Conservation (phyloP, 2,113 vertebrate species). For the Plotosus lineatus region DNA sequence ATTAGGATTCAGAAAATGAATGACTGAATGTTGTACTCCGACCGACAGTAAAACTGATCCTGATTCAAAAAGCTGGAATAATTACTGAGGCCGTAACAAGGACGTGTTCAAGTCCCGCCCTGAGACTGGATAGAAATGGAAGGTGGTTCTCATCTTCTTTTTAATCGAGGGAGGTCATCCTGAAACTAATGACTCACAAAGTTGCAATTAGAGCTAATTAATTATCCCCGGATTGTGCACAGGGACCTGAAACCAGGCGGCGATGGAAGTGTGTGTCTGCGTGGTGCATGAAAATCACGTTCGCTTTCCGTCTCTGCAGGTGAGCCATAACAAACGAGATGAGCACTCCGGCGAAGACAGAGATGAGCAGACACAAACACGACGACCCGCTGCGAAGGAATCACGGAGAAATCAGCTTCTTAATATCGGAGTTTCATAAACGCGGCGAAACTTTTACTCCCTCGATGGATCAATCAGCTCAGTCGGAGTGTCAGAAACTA, state of each 20-base stretch:
- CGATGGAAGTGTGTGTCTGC: conserved; percentile 32
- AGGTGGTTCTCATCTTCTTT: conserved; percentile 39
- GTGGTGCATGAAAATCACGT: conserved; percentile 3
- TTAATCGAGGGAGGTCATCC: conserved; percentile 43
- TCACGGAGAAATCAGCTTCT: conserved; percentile 1
- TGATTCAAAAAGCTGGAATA: conserved; percentile 4
- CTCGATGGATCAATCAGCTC: background rate
- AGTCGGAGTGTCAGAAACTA: background rate
- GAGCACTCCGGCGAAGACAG: background rate
- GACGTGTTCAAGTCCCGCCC: conserved; percentile 24
- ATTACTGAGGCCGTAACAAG: conserved; percentile 4
- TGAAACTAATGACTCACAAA: conserved; percentile 52
- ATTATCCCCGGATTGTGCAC: conserved; percentile 46
- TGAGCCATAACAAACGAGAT: conserved; percentile 18
- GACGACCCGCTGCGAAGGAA: background rate
- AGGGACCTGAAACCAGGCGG: conserved; percentile 22
- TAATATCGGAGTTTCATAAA: background rate
- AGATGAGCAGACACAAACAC: background rate
- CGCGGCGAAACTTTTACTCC: background rate
- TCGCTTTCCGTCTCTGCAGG: background rate
- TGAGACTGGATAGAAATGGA: conserved; percentile 32
- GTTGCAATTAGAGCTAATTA: conserved; percentile 53
- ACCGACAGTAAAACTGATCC: background rate
- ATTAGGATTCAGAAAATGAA: too few relatives aligned
- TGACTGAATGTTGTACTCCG: background rate